Evolutionary conservation across 2,888 invertebrate species (phyloP).

Genomic region (Automeris io): DNA sequence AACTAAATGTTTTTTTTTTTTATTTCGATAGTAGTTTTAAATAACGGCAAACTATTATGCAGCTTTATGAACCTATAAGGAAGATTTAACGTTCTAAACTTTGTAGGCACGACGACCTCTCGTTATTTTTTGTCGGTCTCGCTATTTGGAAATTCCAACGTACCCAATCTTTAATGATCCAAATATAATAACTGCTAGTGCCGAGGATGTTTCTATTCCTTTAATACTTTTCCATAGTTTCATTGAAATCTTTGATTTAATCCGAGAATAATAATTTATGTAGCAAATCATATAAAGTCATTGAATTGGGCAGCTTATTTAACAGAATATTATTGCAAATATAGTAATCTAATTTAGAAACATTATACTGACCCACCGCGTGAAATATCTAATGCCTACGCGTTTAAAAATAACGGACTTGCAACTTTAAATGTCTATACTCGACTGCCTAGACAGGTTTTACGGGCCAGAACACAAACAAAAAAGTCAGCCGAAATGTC

Average conservation of each 20-base stretch:
- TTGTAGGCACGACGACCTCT: conserved; percentile 32
- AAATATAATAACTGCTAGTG: conserved; percentile 1
- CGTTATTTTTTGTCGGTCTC: conserved; percentile 38
- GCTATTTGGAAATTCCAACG: conserved; percentile 49
- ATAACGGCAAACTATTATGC: not conserved
- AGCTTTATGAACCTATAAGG: not conserved
- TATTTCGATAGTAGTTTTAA: not conserved
- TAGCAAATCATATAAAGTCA: not conserved
- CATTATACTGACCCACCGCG: not conserved
- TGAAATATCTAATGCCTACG: conserved; percentile 1
- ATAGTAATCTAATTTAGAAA: not conserved
- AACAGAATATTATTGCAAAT: not conserved
- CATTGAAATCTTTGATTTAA: too few relatives aligned
- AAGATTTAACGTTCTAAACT: not conserved
- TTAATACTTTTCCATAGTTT: not conserved
- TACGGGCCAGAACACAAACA: conserved; percentile 41
- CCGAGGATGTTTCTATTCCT: not conserved
- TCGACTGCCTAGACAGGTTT: conserved; percentile 46
- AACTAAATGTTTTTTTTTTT: not conserved
- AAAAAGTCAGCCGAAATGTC: conserved; percentile 35
- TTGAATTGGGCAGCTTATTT: not conserved
- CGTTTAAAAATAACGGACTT: conserved; percentile 26
- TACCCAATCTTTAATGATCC: conserved; percentile 24
- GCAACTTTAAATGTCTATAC: conserved; percentile 24
- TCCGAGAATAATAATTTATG: not conserved